Base-by-base conservation (phyloP, 2,888 invertebrate genomes). In the Tetragonula carbonaria region DNA sequence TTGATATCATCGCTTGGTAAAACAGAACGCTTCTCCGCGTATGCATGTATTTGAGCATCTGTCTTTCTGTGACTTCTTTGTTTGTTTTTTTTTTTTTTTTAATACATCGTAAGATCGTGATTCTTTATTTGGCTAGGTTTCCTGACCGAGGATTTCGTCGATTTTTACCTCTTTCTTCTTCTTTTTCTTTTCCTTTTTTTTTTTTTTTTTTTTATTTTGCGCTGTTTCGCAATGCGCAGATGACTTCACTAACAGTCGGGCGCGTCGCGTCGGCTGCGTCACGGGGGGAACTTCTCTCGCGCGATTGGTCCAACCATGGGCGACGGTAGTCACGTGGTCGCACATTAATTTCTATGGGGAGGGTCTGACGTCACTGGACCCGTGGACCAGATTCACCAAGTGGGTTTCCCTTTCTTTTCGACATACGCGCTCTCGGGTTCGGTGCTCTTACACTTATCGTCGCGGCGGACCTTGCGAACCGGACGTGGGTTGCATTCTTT, bases 331-430 rank as follows among this genome's bases (percentile, higher is more conserved):
- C 89, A 90, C 90, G 88, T 90, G 89, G 81, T 68, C 63, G 57
- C 68, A 74, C 82, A 82, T 90, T 90, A 90, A 90, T 90, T 90
- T 88, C 90, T 86, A 90, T 85, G 90, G 90, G 87, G 87, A 88
- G 86, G 82, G 81, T 80, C 79, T 90, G 89, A 86, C 87, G 89
- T 90, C 90, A 88, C 67, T 83, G 84, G 87, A 85, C 83, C 82
- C 84, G 82, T 85, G 88, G 86, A 86, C 88, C 90, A 87, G 87
- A 90, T 90, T 86, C 68, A 76, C 85, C 79, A 79, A 84, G 81
- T 84, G 84, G 74, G 78, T 90, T 88, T 90, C 80, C 88, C 84
- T 88, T 89, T 90, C 88, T 86, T 88, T 86, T 84, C 76, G 82
- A 85, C 66, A 51, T 51, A 78, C 75, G 70, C 78, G 76, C 73